A percentile compares a stretch with the other conserved stretches of the same genome.
These are phyloP conservation scores for Engystomops pustulosus DNA, from an alignment of 2,113 vertebrate species.

Conservation along the genomic window DNA sequence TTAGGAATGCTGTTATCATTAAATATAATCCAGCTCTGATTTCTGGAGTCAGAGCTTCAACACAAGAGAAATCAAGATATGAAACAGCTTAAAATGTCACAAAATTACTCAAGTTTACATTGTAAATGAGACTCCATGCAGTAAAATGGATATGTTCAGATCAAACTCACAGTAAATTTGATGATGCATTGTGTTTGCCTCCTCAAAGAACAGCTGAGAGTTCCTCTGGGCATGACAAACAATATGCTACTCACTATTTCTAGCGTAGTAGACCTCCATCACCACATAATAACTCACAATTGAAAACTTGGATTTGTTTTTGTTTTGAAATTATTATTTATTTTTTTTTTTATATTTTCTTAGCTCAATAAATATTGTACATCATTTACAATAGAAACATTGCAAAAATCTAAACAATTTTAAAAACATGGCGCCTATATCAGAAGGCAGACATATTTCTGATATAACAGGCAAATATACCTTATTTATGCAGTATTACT, in stretches of 20 bases:
- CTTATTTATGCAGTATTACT: too few species aligned
- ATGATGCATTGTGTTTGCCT: not conserved
- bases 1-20: not conserved
- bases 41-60: not conserved
- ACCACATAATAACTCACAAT: too few species aligned
- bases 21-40: constrained; percentile 8
- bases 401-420: too few species aligned
- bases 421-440: too few species aligned
- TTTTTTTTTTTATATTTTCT: too few species aligned
- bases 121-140: not conserved
- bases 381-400: too few species aligned
- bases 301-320: not conserved
- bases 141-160: not conserved
- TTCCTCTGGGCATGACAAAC: not conserved
- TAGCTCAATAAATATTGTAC: too few species aligned
- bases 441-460: too few species aligned
- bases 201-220: too few species aligned
- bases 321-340: too few species aligned
- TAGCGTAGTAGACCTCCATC: too few species aligned
- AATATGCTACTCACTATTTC: not conserved
- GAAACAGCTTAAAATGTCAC: not conserved
- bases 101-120: not conserved
- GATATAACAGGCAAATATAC: too few species aligned
- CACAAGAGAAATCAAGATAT: constrained; percentile 41
- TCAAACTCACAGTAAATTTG: not conserved